Evolutionary conservation across 2,888 invertebrate species (phyloP).

Genomic region (Rotaria sp.): DNA sequence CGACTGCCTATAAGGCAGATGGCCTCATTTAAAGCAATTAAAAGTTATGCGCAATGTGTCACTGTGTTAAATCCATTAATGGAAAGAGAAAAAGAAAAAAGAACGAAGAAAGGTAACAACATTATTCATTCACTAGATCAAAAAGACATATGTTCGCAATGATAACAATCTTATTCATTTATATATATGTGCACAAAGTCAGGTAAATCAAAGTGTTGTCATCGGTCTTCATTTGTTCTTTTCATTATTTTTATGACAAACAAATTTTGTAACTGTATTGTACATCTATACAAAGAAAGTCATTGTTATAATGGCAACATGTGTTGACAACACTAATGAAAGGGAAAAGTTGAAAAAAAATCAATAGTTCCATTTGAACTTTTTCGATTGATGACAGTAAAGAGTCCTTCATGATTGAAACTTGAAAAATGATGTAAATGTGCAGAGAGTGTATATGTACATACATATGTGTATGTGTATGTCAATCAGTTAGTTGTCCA

Average conservation of each 20-base stretch:
- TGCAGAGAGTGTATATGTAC: not conserved
- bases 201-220: not conserved
- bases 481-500: slow-evolving; percentile 3
- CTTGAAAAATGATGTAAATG: not conserved
- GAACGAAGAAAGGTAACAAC: not conserved
- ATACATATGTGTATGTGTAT: not conserved
- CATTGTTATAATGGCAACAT: not conserved
- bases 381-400: not conserved
- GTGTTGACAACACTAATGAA: not conserved
- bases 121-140: not conserved
- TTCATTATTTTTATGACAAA: not conserved
- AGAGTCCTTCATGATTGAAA: slow-evolving; percentile 17
- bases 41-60: not conserved
- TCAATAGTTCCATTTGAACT: not conserved
- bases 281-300: not conserved
- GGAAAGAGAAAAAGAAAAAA: not conserved
- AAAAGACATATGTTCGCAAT: not conserved
- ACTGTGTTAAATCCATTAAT: not conserved
- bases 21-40: slow-evolving; percentile 7
- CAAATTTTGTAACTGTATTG: not conserved
- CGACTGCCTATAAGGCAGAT: not conserved
- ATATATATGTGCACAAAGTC: not conserved
- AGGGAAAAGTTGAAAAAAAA: not conserved
- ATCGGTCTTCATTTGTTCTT: not conserved
- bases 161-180: not conserved